A percentile compares a stretch with the other conserved stretches of the same genome.
These are phyloP conservation scores for Cotesia glomerata DNA, from an alignment of 1,140 invertebrate species.

Conservation along the genomic window DNA sequence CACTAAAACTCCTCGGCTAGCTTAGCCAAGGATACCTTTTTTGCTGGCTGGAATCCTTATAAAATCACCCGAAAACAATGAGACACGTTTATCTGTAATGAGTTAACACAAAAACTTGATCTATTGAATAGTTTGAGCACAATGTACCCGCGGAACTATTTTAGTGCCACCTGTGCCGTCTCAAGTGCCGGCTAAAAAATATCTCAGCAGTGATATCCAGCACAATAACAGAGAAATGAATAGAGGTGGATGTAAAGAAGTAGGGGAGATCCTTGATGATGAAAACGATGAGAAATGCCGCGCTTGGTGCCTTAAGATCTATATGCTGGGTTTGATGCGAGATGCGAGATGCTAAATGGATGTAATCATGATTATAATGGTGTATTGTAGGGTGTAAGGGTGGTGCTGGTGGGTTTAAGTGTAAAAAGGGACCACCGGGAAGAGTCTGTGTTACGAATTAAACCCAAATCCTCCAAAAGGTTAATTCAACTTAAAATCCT, in stretches of 20 bases:
- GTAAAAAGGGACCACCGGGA: slow-evolving; percentile 49
- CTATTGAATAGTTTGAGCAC: background rate
- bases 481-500: slow-evolving; percentile 59
- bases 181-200: slow-evolving; percentile 51
- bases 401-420: background rate
- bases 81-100: too few species aligned
- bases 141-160: slow-evolving; percentile 35
- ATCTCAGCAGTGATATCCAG: slow-evolving; percentile 36
- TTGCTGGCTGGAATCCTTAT: too few species aligned
- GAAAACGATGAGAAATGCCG: background rate
- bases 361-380: too few species aligned
- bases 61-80: too few species aligned
- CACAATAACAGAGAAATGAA: slow-evolving; percentile 16
- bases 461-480: slow-evolving; percentile 47
- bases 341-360: too few species aligned
- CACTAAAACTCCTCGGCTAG: background rate
- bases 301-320: too few species aligned
- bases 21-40: too few species aligned
- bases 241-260: background rate
- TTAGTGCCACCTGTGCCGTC: slow-evolving; percentile 53
- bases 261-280: background rate
- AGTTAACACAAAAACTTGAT: background rate
- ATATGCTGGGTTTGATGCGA: too few species aligned
- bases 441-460: slow-evolving; percentile 48
- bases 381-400: background rate